A percentile compares a stretch with the other conserved stretches of the same genome.
These are phyloP conservation scores for Antechinus stuartii DNA, from an alignment of 2,113 vertebrate genomes.

Conservation along the genomic window DNA sequence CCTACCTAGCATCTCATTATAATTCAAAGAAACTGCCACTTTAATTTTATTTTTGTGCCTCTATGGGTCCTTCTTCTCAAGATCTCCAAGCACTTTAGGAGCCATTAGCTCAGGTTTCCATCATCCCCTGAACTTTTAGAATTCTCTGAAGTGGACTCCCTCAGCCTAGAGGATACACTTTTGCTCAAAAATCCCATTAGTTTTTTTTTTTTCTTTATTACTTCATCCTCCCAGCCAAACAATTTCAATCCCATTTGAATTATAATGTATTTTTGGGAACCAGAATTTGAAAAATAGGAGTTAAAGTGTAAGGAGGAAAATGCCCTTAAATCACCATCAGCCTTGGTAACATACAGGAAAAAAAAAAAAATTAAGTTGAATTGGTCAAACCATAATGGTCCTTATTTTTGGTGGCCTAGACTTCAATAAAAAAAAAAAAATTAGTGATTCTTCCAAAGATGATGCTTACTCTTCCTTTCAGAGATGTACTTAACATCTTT, in stretches of 20 bases:
- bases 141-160: slow-evolving; percentile 18
- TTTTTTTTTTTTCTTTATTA: not conserved
- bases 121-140: not conserved
- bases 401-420: not conserved
- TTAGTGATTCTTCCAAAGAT: not conserved
- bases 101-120: not conserved
- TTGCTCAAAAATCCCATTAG: not conserved
- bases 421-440: not conserved
- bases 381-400: not conserved
- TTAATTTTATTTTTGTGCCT: not conserved
- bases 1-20: not conserved
- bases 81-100: slow-evolving; percentile 2
- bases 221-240: not conserved
- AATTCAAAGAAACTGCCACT: slow-evolving; percentile 4
- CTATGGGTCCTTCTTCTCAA: not conserved
- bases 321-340: not conserved
- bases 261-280: not conserved
- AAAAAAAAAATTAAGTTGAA: not conserved
- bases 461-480: not conserved
- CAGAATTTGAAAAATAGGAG: not conserved
- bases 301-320: not conserved
- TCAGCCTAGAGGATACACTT: not conserved
- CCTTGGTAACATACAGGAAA: not conserved
- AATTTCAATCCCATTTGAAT: not conserved
- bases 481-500: not conserved